Conservation (phyloP, 2,888 invertebrate genomes). For the Caenorhabditis sinica region DNA sequence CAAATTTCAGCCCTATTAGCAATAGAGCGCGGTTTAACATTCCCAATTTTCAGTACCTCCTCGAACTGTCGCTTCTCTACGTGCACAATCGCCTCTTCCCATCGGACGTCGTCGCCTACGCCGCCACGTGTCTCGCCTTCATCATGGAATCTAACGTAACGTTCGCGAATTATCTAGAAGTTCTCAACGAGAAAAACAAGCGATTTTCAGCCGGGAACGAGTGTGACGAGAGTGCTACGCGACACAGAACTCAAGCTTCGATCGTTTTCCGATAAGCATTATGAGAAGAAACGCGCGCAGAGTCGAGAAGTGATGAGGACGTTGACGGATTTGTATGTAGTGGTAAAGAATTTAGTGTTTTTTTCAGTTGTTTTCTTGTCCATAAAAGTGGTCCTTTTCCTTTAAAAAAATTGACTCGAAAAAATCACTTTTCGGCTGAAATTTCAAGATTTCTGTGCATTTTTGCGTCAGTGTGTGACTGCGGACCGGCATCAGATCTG, state of each 20-base stretch:
- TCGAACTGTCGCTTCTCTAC: slow-evolving; percentile 46
- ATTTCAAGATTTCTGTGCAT: neutral
- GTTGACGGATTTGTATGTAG: slow-evolving; percentile 28
- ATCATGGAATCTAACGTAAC: slow-evolving; percentile 30
- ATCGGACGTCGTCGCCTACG: slow-evolving; percentile 38
- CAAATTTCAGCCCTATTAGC: no score
- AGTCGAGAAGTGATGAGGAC: slow-evolving; percentile 29
- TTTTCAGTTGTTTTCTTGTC: no score
- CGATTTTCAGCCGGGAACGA: neutral
- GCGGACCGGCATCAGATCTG: no score
- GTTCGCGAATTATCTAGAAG: neutral
- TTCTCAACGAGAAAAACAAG: neutral
- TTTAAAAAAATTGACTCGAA: neutral
- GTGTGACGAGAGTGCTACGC: neutral
- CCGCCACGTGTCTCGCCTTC: slow-evolving; percentile 44
- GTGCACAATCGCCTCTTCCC: slow-evolving; percentile 28
- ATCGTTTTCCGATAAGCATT: slow-evolving; percentile 5
- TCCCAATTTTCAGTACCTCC: slow-evolving; percentile 30
- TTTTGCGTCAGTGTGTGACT: neutral
- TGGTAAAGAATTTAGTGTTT: slow-evolving; percentile 1
- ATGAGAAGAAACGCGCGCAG: neutral
- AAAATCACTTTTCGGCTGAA: no score
- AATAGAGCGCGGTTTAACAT: no score
- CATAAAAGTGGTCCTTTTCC: no score
- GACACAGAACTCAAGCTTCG: slow-evolving; percentile 26